These are phyloP conservation scores for Lasioglossum leucozonium DNA, from an alignment of 2,888 invertebrate genomes.

Conservation along the genomic window DNA sequence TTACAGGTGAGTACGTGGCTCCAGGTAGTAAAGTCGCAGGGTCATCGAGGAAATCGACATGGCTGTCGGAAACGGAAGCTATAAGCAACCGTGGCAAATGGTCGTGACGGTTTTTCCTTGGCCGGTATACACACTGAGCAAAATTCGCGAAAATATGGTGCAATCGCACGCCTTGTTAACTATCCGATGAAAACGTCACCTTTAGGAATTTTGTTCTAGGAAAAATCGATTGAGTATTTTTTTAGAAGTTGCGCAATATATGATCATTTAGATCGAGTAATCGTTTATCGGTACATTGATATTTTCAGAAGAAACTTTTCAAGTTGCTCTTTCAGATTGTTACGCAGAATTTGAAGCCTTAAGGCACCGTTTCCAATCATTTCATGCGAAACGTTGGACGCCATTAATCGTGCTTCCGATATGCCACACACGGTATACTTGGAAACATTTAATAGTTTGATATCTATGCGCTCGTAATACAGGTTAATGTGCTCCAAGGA, in stretches of 20 bases:
- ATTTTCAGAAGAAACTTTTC: no score
- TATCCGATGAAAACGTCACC: not conserved
- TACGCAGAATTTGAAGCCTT: not conserved
- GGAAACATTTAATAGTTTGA: conserved; percentile 5
- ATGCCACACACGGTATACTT: not conserved
- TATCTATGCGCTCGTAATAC: not conserved
- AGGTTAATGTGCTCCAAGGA: not conserved
- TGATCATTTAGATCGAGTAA: no score
- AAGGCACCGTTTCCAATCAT: not conserved
- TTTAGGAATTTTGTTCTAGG: not conserved
- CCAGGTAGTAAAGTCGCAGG: conserved; percentile 13
- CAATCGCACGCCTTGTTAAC: not conserved
- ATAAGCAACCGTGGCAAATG: conserved; percentile 39
- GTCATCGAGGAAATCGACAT: conserved; percentile 27
- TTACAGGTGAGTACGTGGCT: not conserved
- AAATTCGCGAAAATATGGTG: not conserved
- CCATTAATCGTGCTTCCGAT: not conserved
- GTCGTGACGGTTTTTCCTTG: not conserved
- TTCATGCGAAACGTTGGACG: not conserved
- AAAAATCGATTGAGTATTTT: no score
- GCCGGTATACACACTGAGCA: not conserved
- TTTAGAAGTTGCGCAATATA: no score
- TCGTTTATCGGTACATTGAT: no score
- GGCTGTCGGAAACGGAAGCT: conserved; percentile 41
- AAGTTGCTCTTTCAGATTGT: no score